These are phyloP conservation scores for Bradypodion pumilum DNA, from an alignment of 2,797 vertebrate genomes.

Conservation along the genomic window DNA sequence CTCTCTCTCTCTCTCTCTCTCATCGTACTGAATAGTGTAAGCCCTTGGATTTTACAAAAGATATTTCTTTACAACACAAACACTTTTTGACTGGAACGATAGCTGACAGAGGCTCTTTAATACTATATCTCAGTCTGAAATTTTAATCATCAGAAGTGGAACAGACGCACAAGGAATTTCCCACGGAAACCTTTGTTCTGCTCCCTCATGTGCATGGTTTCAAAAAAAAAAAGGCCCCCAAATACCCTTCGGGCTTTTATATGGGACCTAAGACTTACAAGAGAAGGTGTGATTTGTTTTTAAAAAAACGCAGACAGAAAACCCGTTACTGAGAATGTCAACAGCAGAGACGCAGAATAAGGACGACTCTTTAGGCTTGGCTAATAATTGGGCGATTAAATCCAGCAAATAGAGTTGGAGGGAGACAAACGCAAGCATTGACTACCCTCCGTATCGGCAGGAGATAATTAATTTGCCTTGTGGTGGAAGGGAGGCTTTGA, in stretches of 20 bases:
- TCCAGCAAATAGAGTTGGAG: neutral
- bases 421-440: neutral
- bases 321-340: conserved; percentile 34
- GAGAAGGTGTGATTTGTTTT: conserved; percentile 46
- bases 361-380: conserved; percentile 35
- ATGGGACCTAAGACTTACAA: conserved; percentile 6
- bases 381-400: conserved; percentile 20
- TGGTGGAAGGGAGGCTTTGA: too few species aligned
- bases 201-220: neutral
- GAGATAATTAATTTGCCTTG: too few species aligned
- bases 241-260: neutral
- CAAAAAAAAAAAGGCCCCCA: neutral
- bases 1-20: too few species aligned
- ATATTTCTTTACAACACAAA: conserved; percentile 39
- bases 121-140: conserved; percentile 20
- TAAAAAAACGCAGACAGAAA: conserved; percentile 45
- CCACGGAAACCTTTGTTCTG: conserved; percentile 54
- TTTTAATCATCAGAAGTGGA: conserved; percentile 63
- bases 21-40: conserved; percentile 45
- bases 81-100: conserved; percentile 52
- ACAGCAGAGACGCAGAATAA: conserved; percentile 33
- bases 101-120: conserved; percentile 60
- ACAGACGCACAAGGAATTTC: conserved; percentile 50
- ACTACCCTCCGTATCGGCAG: neutral
- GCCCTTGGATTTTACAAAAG: conserved; percentile 59